phyloP scores from a whole-genome alignment of 2,113 vertebrate genomes.

The Aegotheles bennettii region DNA sequence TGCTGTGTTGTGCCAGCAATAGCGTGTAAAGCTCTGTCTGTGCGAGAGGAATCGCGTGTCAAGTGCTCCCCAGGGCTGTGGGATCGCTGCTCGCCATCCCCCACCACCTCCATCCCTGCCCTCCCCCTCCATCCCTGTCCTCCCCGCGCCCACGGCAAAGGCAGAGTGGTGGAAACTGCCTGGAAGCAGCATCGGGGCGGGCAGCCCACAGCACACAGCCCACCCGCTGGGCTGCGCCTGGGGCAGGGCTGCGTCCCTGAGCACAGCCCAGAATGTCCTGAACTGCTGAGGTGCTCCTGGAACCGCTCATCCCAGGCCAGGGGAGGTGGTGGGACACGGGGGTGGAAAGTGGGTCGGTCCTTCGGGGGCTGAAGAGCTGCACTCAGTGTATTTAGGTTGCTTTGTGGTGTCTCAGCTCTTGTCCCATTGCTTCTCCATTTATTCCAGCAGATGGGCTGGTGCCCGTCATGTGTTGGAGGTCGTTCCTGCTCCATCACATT shows the following conservation, averaged over 20 bases:
- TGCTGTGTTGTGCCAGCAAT: conserved; percentile 48
- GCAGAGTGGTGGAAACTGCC: background rate
- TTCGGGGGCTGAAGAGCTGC: accelerated
- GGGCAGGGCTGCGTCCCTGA: background rate
- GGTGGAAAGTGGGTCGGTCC: background rate
- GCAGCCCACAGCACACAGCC: too few relatives aligned
- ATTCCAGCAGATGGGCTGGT: background rate
- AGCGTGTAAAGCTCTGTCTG: conserved; percentile 49
- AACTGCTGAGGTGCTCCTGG: accelerated
- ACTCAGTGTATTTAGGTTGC: background rate
- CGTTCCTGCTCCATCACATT: accelerated
- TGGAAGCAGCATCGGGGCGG: background rate
- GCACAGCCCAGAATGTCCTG: background rate
- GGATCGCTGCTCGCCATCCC: background rate
- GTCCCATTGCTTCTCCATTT: accelerated
- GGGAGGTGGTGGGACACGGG: accelerated
- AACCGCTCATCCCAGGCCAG: accelerated
- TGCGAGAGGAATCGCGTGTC: conserved; percentile 58
- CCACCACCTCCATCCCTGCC: background rate
- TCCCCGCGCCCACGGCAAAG: accelerated
- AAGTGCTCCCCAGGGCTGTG: conserved; percentile 46
- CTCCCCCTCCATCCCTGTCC: background rate
- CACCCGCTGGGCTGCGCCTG: background rate
- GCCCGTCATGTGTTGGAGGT: accelerated
- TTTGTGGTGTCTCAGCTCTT: background rate